These are phyloP conservation scores for Chloroclystis v-ata DNA, from an alignment of 2,888 invertebrate species.

Conservation along the genomic window DNA sequence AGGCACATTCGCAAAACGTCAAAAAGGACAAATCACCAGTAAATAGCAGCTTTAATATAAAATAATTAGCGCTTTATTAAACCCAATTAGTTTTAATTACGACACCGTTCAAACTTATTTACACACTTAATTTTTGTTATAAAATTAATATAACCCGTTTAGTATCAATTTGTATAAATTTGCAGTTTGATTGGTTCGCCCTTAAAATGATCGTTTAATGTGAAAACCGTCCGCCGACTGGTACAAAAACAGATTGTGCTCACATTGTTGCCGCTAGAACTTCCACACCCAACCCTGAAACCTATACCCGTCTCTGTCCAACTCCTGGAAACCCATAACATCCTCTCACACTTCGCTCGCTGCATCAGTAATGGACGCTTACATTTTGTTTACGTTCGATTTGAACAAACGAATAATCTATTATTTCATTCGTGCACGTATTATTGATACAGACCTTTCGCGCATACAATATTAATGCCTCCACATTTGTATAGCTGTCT, in stretches of 20 bases:
- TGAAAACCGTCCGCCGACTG: constrained; percentile 72
- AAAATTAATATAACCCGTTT: constrained; percentile 78
- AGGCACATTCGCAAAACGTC: constrained; percentile 44
- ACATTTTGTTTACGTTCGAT: constrained; percentile 77
- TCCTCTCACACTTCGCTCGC: constrained; percentile 37
- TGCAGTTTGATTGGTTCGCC: constrained; percentile 77
- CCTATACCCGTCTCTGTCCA: constrained; percentile 46
- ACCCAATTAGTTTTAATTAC: constrained; percentile 77
- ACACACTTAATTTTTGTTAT: constrained; percentile 79
- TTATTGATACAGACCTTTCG: constrained; percentile 73
- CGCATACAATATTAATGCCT: constrained; percentile 67
- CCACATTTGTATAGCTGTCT: constrained; percentile 46
- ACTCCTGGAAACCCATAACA: constrained; percentile 30
- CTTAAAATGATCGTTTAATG: constrained; percentile 77
- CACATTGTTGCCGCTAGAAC: constrained; percentile 34
- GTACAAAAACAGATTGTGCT: constrained; percentile 68
- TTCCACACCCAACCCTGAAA: constrained; percentile 29
- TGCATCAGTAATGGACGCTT: constrained; percentile 72
- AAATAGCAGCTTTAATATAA: constrained; percentile 67
- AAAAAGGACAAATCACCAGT: constrained; percentile 62
- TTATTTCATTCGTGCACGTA: constrained; percentile 78
- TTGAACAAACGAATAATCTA: constrained; percentile 78
- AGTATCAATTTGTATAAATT: constrained; percentile 78
- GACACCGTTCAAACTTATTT: constrained; percentile 74
- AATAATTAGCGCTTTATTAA: constrained; percentile 73